Base-by-base conservation (phyloP, 2,888 invertebrate species). In the Eristalinus sepulchralis region DNA sequence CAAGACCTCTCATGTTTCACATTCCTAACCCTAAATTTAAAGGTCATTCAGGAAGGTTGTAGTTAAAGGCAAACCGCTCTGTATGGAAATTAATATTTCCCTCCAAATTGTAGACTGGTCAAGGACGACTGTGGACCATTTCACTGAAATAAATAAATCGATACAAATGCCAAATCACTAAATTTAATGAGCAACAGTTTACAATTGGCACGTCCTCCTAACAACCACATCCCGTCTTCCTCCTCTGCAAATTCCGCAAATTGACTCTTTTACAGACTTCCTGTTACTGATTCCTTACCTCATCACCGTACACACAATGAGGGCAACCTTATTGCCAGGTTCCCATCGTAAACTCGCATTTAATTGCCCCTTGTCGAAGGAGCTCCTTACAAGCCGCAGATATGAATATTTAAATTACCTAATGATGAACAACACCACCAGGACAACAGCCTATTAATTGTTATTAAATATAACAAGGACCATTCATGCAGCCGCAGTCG, bases 381-480 rank as follows among this genome's bases (percentile, higher is more conserved):
- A 13, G 24, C n/a, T 24, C 57, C 57, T 57, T 57, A 11, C 57
- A 17, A 24, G 24, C 17, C 33, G 27, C 24, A 33, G 33, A 9
- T 17, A 31, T 62, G 47, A 62, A 17, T 62, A n/a, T 78, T 57
- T 78, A 64, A 78, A 71, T 57, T 33, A 71, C 20, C 39, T 64
- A 59, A 70, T 71, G 39, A 78, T 64, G 78, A 70, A 64, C 59
- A 71, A 59, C 78, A 59, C 71, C 78, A 67, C 17, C 64, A 39
- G 63, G 57, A 39, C 31, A 47, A 34, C 78, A 36, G 31, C 31
- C 70, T 36, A 78, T 78, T 78, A 59, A 66, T 71, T 71, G 55
- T 78, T 71, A 78, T 59, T 64, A 78, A 27, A 71, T 78, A 71
- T 57, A 70, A 64, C 70, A 71, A 33, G 39, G 36, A 47, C 71